phyloP scores from a whole-genome alignment of 2,797 vertebrate species.

The Phylloscopus collybita region DNA sequence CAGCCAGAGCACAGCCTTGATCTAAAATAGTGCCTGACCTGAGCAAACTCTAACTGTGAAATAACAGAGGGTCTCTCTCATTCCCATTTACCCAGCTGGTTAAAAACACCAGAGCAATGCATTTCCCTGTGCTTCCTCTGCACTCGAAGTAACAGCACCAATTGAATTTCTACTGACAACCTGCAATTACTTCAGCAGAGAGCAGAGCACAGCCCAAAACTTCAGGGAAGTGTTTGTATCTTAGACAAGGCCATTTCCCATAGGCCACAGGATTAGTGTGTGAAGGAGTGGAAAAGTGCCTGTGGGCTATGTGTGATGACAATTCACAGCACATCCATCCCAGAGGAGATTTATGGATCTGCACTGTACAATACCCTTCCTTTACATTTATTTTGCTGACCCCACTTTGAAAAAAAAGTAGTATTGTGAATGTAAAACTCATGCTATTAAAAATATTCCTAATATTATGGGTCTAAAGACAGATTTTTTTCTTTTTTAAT shows the following conservation, averaged over 20 bases:
- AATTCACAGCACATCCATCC: background rate
- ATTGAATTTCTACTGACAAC: slow-evolving; percentile 13
- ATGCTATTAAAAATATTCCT: background rate
- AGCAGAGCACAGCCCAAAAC: background rate
- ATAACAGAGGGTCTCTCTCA: rapidly evolving
- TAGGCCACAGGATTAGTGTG: background rate
- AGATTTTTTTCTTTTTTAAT: background rate
- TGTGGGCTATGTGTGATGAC: background rate
- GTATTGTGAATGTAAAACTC: background rate
- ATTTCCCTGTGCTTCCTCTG: background rate
- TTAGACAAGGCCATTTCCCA: background rate
- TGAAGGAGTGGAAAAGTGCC: background rate
- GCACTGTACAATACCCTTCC: rapidly evolving
- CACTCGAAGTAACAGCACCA: background rate
- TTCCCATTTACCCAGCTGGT: background rate
- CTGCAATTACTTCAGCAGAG: slow-evolving; percentile 18
- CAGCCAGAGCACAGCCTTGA: background rate
- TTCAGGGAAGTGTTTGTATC: background rate
- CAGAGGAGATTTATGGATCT: background rate
- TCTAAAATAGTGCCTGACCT: background rate
- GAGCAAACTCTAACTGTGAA: background rate
- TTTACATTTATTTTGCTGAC: background rate
- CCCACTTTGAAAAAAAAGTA: background rate
- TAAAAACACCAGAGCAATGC: background rate
- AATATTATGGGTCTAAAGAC: background rate